Percentiles rank a stretch among this genome's conserved stretches.
phyloP scores from a whole-genome alignment of 2,113 vertebrate species.

The Carollia perspicillata region DNA sequence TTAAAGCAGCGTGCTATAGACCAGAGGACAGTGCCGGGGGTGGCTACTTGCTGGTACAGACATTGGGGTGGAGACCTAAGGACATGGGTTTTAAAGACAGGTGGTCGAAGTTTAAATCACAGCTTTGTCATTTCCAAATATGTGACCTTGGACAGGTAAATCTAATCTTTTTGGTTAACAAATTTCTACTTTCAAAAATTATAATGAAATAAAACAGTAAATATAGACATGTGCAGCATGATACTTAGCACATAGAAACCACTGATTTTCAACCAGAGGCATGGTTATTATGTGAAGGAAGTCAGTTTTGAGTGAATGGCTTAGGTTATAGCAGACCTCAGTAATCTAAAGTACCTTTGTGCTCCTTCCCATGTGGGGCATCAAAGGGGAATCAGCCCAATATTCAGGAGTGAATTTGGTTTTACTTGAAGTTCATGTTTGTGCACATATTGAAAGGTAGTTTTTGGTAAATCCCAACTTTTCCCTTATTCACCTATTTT shows the following conservation, averaged over 20 bases:
- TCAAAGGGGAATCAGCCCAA: not conserved
- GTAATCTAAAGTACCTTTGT: not conserved
- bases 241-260: not conserved
- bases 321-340: not conserved
- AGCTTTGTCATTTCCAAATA: not conserved
- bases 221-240: rapidly evolving
- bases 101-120: not conserved
- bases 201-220: not conserved
- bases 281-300: not conserved
- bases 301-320: not conserved
- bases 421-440: not conserved
- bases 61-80: not conserved
- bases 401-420: not conserved
- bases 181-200: not conserved
- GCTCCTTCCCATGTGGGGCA: not conserved
- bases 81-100: not conserved
- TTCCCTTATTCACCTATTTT: not conserved
- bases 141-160: not conserved
- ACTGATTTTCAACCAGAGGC: not conserved
- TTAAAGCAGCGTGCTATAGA: not conserved
- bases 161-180: not conserved
- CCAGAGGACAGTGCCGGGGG: rapidly evolving
- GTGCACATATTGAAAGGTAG: not conserved
- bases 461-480: not conserved
- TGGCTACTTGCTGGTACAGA: not conserved